These are phyloP conservation scores for Huso huso DNA, from an alignment of 2,797 vertebrate species.

Conservation along the genomic window DNA sequence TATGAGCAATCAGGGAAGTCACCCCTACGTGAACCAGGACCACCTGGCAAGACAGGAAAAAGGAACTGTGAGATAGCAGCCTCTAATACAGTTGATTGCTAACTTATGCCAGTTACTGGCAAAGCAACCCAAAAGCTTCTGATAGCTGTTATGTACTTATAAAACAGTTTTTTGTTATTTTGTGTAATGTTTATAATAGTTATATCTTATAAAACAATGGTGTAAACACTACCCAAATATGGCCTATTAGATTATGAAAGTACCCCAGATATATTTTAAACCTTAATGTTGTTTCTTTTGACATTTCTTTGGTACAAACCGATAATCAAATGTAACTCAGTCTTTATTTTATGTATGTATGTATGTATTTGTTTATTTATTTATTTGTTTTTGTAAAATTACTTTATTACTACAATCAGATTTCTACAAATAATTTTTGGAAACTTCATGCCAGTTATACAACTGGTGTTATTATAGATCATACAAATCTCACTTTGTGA, in stretches of 20 bases:
- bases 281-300: too few relatives aligned
- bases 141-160: not conserved
- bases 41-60: conserved; percentile 46
- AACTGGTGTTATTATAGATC: too few relatives aligned
- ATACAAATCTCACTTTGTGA: too few relatives aligned
- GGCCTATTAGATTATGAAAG: not conserved
- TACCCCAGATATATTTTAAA: not conserved
- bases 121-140: not conserved
- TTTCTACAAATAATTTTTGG: too few relatives aligned
- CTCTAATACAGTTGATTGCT: too few relatives aligned
- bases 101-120: not conserved
- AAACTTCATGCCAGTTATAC: too few relatives aligned
- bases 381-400: not conserved
- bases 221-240: too few relatives aligned
- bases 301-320: not conserved
- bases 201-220: not conserved
- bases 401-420: too few relatives aligned
- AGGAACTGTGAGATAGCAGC: not conserved
- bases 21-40: conserved; percentile 63
- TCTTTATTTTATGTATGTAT: not conserved
- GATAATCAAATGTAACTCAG: not conserved
- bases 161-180: not conserved
- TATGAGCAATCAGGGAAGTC: conserved; percentile 70
- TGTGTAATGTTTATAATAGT: not conserved
- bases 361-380: conserved; percentile 4